Conservation (phyloP, 2,888 invertebrate genomes). For the Drosophila imparisetae region DNA sequence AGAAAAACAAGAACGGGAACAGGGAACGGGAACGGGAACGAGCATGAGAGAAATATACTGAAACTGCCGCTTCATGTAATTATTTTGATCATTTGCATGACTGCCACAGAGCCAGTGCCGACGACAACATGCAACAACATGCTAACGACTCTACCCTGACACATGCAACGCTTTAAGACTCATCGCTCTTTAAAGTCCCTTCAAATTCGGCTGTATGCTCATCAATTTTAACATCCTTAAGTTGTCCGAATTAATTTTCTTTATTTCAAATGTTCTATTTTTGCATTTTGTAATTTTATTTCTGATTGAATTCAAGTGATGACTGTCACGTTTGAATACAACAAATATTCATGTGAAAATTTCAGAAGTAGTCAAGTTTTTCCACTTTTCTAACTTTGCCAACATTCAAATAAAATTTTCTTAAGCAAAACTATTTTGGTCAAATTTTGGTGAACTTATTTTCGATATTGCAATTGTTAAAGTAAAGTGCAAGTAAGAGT, state of each 20-base stretch:
- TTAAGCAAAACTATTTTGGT: neutral
- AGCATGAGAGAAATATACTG: constrained; percentile 8
- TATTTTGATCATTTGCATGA: constrained; percentile 77
- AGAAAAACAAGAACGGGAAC: constrained; percentile 27
- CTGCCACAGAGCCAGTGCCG: constrained; percentile 30
- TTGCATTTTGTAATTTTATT: neutral
- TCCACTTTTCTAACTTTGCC: neutral
- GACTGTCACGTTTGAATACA: neutral
- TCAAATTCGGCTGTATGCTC: neutral
- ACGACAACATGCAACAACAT: constrained; percentile 43
- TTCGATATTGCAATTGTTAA: neutral
- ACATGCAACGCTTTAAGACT: constrained; percentile 31
- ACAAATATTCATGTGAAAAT: neutral
- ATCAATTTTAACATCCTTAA: neutral
- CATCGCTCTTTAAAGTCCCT: constrained; percentile 15
- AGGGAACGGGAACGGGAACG: constrained; percentile 6
- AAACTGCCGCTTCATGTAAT: constrained; percentile 75
- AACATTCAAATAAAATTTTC: neutral
- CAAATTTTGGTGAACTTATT: neutral
- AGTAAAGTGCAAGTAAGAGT: constrained; percentile 2
- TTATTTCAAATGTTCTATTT: neutral
- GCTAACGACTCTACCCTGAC: constrained; percentile 53
- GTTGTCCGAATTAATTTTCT: neutral
- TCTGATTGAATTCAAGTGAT: neutral
- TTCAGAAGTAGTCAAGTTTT: neutral